phyloP scores from a whole-genome alignment of 2,888 invertebrate species.

The Chydorus sphaericus region DNA sequence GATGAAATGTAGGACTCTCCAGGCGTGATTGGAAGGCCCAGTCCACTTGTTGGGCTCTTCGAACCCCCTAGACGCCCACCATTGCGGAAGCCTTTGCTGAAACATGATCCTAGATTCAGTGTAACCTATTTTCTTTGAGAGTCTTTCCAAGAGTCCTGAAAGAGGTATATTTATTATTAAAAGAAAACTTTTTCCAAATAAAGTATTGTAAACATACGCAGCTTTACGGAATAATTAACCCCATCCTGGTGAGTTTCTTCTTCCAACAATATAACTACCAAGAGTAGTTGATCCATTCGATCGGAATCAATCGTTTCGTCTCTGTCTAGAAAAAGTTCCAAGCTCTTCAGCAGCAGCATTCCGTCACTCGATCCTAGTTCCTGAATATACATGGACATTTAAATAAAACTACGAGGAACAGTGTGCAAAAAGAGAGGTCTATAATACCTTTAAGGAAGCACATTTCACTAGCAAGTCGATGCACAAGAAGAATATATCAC shows the following conservation, averaged over 20 bases:
- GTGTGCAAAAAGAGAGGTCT: too few species aligned
- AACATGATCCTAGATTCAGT: not conserved
- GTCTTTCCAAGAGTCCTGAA: not conserved
- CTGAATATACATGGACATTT: too few species aligned
- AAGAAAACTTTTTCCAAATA: not conserved
- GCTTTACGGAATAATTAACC: not conserved
- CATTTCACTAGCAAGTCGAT: too few species aligned
- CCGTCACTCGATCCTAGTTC: too few species aligned
- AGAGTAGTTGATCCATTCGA: not conserved
- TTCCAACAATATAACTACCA: not conserved
- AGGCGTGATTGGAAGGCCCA: not conserved
- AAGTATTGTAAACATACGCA: not conserved
- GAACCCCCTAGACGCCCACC: not conserved
- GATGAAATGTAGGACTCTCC: not conserved
- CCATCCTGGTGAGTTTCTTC: not conserved
- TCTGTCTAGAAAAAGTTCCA: not conserved
- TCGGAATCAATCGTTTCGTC: not conserved
- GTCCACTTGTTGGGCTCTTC: not conserved
- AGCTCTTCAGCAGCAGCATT: not conserved
- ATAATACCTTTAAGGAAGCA: too few species aligned
- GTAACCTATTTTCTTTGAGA: not conserved
- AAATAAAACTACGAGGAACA: too few species aligned
- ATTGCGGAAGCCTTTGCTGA: not conserved
- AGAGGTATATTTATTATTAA: too few species aligned
- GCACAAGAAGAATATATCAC: too few species aligned